phyloP scores from a whole-genome alignment of 2,888 invertebrate species.

The Rhyacophila evoluta region DNA sequence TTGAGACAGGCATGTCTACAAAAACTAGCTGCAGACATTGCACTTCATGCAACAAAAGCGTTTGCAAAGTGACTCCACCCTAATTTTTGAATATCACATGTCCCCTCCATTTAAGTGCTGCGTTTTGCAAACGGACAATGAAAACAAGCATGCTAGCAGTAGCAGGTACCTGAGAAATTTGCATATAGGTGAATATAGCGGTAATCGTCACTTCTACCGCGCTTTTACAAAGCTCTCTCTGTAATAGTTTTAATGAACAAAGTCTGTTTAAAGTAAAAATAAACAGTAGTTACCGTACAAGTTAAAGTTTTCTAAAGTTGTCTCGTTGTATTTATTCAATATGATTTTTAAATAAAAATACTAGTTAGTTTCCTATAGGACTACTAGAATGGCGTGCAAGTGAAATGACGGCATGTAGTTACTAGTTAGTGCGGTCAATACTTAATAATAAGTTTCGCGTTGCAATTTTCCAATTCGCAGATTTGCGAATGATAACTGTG shows the following conservation, averaged over 20 bases:
- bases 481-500: conserved; percentile 41
- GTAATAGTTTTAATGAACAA: background rate
- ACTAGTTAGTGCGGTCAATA: conserved; percentile 14
- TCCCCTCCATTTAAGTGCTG: conserved; percentile 46
- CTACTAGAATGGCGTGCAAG: conserved; percentile 37
- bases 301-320: too few relatives aligned
- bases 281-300: background rate
- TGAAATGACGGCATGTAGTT: conserved; percentile 40
- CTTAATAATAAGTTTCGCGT: conserved; percentile 15
- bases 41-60: conserved; percentile 64
- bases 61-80: conserved; percentile 53
- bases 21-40: conserved; percentile 67
- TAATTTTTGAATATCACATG: conserved; percentile 47
- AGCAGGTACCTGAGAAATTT: conserved; percentile 52
- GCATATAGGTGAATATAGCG: conserved; percentile 46
- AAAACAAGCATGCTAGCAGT: conserved; percentile 43
- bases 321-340: background rate
- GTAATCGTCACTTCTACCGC: conserved; percentile 45
- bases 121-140: conserved; percentile 54
- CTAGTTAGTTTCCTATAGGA: conserved; percentile 49
- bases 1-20: conserved; percentile 31
- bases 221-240: conserved; percentile 36
- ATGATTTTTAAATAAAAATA: conserved; percentile 19
- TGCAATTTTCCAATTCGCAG: conserved; percentile 23
- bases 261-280: background rate